Conservation (phyloP, 2,888 invertebrate genomes). For the Gibbula magus region DNA sequence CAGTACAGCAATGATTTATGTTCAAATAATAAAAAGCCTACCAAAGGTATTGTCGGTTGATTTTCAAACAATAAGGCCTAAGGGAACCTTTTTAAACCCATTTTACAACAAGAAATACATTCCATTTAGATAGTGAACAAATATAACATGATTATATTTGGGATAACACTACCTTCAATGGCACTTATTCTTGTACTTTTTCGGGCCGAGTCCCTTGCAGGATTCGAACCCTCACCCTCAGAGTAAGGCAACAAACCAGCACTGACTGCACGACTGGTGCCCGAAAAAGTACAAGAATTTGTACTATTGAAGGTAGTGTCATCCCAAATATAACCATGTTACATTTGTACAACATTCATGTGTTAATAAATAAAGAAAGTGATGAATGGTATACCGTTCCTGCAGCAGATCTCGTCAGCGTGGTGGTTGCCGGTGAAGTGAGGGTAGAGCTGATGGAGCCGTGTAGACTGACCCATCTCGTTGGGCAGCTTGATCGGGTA, state of each 20-base stretch:
- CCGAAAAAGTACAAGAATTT: too few species aligned
- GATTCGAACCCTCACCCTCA: too few species aligned
- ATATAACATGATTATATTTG: too few species aligned
- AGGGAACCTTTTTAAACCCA: background rate
- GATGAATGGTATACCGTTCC: conserved; percentile 76
- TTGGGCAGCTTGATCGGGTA: conserved; percentile 74
- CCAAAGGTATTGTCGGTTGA: conserved; percentile 18
- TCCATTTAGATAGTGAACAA: too few species aligned
- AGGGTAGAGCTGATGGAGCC: conserved; percentile 64
- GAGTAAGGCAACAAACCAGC: background rate
- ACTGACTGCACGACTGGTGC: background rate
- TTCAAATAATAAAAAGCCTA: too few species aligned
- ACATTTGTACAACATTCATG: background rate
- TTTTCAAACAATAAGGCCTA: background rate
- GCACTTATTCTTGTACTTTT: too few species aligned
- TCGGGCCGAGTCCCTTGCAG: too few species aligned
- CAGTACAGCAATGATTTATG: too few species aligned
- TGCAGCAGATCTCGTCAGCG: conserved; percentile 93
- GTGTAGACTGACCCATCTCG: conserved; percentile 34
- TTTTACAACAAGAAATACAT: background rate
- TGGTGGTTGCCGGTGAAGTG: conserved; percentile 88
- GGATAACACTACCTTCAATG: too few species aligned
- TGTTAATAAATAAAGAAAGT: background rate
- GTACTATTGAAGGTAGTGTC: too few species aligned
- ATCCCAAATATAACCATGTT: too few species aligned